These are phyloP conservation scores for Pogonocherus hispidulus DNA, from an alignment of 2,888 invertebrate genomes.

Conservation along the genomic window DNA sequence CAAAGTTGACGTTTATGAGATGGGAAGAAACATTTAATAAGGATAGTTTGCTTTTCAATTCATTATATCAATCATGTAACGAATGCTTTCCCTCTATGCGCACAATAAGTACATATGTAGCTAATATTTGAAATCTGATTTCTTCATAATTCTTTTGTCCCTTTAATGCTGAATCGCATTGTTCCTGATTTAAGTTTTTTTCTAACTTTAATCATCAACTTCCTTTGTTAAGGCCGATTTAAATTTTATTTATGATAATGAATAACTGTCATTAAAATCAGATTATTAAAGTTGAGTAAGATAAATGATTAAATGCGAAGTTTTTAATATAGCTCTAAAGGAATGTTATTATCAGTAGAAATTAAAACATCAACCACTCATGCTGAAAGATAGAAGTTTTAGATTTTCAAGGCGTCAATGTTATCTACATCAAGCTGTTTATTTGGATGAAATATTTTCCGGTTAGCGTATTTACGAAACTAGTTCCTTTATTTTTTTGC, in stretches of 20 bases:
- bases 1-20: too few species aligned
- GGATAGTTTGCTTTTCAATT: too few species aligned
- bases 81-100: too few species aligned
- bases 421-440: not conserved
- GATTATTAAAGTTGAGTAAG: slow-evolving; percentile 7
- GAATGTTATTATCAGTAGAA: slow-evolving; percentile 5
- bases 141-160: too few species aligned
- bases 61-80: too few species aligned
- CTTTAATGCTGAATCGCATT: too few species aligned
- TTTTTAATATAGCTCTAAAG: not conserved
- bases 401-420: not conserved
- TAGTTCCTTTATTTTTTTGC: too few species aligned
- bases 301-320: slow-evolving; percentile 8
- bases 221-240: not conserved
- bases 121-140: too few species aligned
- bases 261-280: slow-evolving; percentile 1
- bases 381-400: not conserved
- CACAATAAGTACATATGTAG: too few species aligned
- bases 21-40: too few species aligned
- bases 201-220: not conserved
- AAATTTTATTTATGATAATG: slow-evolving; percentile 5
- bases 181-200: too few species aligned
- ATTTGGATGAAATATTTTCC: not conserved
- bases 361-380: not conserved
- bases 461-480: not conserved